Evolutionary conservation across 2,888 invertebrate species (phyloP).

Genomic region (Ischnus inquisitorius): DNA sequence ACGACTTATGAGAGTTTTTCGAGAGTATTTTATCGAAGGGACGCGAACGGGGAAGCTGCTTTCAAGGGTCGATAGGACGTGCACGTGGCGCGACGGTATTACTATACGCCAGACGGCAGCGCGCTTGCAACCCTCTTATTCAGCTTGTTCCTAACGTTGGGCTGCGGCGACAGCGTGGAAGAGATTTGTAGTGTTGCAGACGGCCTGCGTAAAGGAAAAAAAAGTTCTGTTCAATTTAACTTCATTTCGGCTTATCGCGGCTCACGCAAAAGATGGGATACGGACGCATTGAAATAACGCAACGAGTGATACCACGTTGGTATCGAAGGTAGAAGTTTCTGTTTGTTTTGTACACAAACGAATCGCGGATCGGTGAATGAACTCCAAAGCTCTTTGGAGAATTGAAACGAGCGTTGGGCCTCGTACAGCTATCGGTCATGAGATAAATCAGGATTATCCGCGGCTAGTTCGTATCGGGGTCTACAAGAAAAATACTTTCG

Average conservation of each 20-base stretch:
- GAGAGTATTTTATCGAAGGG: conserved; percentile 60
- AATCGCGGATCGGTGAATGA: conserved; percentile 37
- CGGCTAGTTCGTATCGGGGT: background rate
- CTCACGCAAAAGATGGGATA: background rate
- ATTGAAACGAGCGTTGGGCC: background rate
- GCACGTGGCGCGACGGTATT: conserved; percentile 48
- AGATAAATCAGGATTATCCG: background rate
- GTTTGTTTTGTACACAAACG: conserved; percentile 1
- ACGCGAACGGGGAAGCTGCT: conserved; percentile 48
- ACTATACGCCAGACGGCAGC: conserved; percentile 41
- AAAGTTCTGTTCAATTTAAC: background rate
- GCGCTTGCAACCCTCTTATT: conserved; percentile 34
- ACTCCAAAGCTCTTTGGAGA: conserved; percentile 20
- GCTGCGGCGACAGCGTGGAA: conserved; percentile 29
- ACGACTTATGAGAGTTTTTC: conserved; percentile 55
- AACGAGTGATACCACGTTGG: too few relatives aligned
- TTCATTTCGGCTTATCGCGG: too few relatives aligned
- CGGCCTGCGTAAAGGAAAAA: conserved; percentile 9
- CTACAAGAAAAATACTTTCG: too few relatives aligned
- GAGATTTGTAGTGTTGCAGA: conserved; percentile 52
- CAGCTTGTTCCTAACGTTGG: conserved; percentile 47
- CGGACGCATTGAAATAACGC: too few relatives aligned
- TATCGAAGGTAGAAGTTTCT: background rate
- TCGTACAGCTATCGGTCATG: background rate
- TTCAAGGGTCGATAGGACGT: conserved; percentile 50